Evolutionary conservation across 2,888 invertebrate species (phyloP).

Genomic region (Agrochola lota): DNA sequence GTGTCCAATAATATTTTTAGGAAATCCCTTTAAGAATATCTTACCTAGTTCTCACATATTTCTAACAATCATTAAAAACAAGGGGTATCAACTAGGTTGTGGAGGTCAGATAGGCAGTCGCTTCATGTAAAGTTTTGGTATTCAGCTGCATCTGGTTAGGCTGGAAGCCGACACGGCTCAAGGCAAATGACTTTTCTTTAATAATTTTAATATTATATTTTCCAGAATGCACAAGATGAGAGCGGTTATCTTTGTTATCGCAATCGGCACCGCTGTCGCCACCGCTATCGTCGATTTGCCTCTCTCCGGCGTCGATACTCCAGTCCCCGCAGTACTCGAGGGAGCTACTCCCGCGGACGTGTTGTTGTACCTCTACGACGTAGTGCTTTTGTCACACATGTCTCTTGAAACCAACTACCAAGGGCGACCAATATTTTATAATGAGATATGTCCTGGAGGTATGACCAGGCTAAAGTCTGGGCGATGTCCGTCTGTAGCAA

Average conservation of each 20-base stretch:
- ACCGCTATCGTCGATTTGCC: not conserved
- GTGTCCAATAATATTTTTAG: not conserved
- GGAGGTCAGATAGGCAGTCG: too few species aligned
- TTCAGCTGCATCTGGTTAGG: not conserved
- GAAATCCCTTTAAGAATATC: not conserved
- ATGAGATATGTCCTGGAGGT: not conserved
- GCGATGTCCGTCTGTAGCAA: not conserved
- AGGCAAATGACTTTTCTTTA: not conserved
- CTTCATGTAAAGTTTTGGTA: too few species aligned
- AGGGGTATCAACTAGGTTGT: too few species aligned
- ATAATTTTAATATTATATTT: not conserved
- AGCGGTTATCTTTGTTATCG: constrained; percentile 14
- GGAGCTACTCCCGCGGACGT: constrained; percentile 10
- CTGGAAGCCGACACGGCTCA: not conserved
- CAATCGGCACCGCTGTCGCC: not conserved
- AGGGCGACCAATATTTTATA: not conserved
- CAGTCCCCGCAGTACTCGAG: constrained; percentile 2
- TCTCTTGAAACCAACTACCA: not conserved
- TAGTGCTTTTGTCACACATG: constrained; percentile 18
- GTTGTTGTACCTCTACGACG: constrained; percentile 42
- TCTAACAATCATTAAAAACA: too few species aligned
- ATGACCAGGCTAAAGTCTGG: not conserved
- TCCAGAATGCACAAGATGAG: constrained; percentile 29
- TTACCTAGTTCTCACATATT: not conserved
- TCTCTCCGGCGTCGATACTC: not conserved